Evolutionary conservation across 2,797 vertebrate genomes (phyloP), one percentile per base, ranked within the genome.

Genomic region (Hafferia zeledoni): DNA sequence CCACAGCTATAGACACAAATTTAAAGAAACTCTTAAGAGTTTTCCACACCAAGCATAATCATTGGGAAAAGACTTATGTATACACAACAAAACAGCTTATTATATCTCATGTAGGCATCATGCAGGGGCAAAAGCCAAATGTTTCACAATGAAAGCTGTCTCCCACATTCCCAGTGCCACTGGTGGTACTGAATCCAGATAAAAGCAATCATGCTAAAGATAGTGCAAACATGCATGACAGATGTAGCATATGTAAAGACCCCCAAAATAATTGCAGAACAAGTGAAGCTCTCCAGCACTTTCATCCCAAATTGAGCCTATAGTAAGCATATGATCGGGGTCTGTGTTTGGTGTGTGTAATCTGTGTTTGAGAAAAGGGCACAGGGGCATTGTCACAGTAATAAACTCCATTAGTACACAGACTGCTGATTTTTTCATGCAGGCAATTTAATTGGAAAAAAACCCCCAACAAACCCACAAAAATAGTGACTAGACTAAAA

Each of bases 341-440:
- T 69, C 72, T 27, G 14, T 56, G 59, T 81, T 87, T 69, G 65
- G 63, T 28, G 13, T 31, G 11, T 41, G 31, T 44, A 71, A 50
- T 59, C 76, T 70, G 44, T 4, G 2, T 27, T 59, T 63, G 27
- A 88, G 77, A 76, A 88, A 93, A 83, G 89, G 87, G 55, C 33
- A 90, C 39, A 53, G 44, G 59, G 70, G 71, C 9, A 49, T 46
- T 20, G 3, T 59, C 59, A 65, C 47, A 56, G 28, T 63, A 83
- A 91, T 53, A 70, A 92, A 90, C 41, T 81, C 59, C 75, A 14
- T 72, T 81, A 72, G 83, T 25, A 90, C 60, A 88, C 24, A 86
- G 69, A 44, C n/a, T 76, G n/a, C 33, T 78, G 82, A n/a, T 35
- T 83, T 88, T 85, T 83, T 78, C 35, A 70, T 65, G 43, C 10